These are phyloP conservation scores for Corythornis vintsioides DNA, from an alignment of 2,113 vertebrate species.

Conservation along the genomic window DNA sequence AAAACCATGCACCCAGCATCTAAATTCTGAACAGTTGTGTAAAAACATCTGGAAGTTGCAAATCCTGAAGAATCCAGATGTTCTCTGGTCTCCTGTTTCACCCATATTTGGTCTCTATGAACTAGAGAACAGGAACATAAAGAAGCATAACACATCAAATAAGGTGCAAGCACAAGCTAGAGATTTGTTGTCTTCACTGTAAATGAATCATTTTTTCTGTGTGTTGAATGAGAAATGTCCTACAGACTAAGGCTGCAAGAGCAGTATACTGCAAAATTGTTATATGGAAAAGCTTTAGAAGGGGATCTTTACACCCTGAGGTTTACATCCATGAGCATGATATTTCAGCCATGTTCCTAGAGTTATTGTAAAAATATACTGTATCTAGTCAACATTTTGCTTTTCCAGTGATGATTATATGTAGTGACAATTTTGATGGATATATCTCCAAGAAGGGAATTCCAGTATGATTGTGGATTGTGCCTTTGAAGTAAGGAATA, in stretches of 20 bases:
- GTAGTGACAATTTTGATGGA: background rate
- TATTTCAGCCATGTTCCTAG: background rate
- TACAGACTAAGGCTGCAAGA: background rate
- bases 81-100: background rate
- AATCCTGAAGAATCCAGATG: background rate
- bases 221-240: background rate
- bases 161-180: background rate
- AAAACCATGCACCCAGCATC: background rate
- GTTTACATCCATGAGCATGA: background rate
- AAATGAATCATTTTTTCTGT: background rate
- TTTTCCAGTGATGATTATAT: background rate
- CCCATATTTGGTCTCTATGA: background rate
- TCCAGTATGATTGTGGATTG: background rate
- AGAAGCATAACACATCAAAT: background rate
- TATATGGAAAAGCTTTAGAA: background rate
- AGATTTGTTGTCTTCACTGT: background rate
- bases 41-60: slow-evolving; percentile 40
- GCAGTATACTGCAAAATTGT: background rate
- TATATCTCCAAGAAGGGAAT: background rate
- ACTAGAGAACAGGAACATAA: background rate
- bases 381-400: background rate
- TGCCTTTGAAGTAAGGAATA: background rate
- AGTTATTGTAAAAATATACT: background rate
- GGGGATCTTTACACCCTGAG: background rate
- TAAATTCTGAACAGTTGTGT: background rate